Conservation (phyloP, 2,888 invertebrate species). For the Spodoptera picta region DNA sequence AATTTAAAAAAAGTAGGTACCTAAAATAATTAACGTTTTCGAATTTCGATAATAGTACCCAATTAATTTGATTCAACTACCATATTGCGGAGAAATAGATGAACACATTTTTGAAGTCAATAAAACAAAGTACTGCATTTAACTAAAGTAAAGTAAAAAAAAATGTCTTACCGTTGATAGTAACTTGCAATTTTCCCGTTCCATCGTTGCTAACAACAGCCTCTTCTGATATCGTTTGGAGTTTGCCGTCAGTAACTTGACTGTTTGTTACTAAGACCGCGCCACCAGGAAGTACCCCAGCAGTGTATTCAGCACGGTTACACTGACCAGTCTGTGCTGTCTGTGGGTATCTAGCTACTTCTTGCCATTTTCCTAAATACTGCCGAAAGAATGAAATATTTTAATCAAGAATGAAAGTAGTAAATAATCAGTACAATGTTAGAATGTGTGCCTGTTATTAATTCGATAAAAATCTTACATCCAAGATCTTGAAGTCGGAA, state of each 20-base stretch:
- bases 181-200: constrained; percentile 14
- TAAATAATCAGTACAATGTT: neutral
- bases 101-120: too few species aligned
- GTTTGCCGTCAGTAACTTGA: constrained; percentile 18
- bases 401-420: neutral
- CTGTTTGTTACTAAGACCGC: constrained; percentile 4
- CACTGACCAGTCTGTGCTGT: constrained; percentile 25
- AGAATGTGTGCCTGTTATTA: neutral
- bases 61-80: too few species aligned
- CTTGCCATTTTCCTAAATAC: constrained; percentile 23
- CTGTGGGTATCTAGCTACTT: constrained; percentile 32
- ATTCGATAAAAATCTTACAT: constrained; percentile 61
- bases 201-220: constrained; percentile 1
- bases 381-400: neutral
- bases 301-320: constrained; percentile 11
- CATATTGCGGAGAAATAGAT: too few species aligned
- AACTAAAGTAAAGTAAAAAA: too few species aligned
- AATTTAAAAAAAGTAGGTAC: too few species aligned
- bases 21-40: too few species aligned
- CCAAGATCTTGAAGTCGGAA: constrained; percentile 64
- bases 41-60: too few species aligned
- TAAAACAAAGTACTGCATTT: too few species aligned
- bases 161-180: constrained; percentile 19
- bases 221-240: constrained; percentile 13
- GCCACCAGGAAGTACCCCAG: neutral